These are phyloP conservation scores for Plagodis dolabraria DNA, from an alignment of 2,888 invertebrate genomes.

Conservation along the genomic window DNA sequence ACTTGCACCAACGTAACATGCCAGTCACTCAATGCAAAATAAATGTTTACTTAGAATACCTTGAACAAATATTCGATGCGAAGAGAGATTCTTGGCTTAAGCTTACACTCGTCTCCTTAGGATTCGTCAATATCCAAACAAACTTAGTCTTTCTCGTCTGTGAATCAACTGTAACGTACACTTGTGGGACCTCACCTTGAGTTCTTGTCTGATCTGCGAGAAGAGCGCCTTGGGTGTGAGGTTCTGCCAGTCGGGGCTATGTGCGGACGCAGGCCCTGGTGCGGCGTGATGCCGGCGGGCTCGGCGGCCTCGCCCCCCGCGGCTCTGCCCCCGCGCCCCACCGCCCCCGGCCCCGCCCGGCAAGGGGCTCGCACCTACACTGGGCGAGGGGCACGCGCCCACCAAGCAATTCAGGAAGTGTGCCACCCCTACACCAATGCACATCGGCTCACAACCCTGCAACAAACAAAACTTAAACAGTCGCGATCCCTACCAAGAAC, in stretches of 20 bases:
- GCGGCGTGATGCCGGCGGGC: constrained; percentile 52
- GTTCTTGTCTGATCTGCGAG: constrained; percentile 93
- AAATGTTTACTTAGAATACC: no score
- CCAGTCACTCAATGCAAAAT: no score
- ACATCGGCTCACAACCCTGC: constrained; percentile 94
- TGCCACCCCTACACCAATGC: constrained; percentile 94
- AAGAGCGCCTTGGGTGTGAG: constrained; percentile 95
- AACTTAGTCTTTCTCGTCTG: no score
- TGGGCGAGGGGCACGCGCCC: constrained; percentile 88
- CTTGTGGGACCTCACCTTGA: constrained; percentile 69
- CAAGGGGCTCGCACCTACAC: constrained; percentile 58
- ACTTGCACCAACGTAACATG: no score
- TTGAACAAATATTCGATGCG: no score
- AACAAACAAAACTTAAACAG: background rate
- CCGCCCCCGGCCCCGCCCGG: constrained; percentile 83
- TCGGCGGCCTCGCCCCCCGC: constrained; percentile 60
- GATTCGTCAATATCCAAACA: no score
- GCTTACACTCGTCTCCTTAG: no score
- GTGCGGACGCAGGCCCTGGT: constrained; percentile 17
- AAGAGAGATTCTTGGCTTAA: no score
- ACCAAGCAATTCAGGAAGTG: constrained; percentile 98
- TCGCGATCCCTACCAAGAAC: background rate
- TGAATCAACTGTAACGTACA: background rate
- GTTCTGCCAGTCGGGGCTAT: constrained; percentile 90
- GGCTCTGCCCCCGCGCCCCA: constrained; percentile 84